A percentile compares a stretch with the other conserved stretches of the same genome.
phyloP scores from a whole-genome alignment of 2,113 vertebrate genomes.

The Mus pahari region DNA sequence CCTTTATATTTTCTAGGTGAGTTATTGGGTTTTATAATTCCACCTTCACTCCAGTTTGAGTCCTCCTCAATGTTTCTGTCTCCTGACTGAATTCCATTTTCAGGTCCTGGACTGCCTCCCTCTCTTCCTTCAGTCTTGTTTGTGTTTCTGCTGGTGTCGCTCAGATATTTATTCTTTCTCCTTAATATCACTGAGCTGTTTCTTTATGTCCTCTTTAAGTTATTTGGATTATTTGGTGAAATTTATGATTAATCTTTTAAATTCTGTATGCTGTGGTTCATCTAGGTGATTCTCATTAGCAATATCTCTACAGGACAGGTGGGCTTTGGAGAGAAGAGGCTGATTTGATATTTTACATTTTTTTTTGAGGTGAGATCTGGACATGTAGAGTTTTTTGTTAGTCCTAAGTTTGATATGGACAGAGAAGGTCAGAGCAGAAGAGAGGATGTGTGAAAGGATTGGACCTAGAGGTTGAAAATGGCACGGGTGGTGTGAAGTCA shows the following conservation, averaged over 20 bases:
- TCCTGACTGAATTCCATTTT: not conserved
- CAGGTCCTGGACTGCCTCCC: not conserved
- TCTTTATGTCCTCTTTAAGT: not conserved
- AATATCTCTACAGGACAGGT: not conserved
- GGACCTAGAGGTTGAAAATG: not conserved
- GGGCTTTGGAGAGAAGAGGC: not conserved
- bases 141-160: not conserved
- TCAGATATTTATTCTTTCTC: not conserved
- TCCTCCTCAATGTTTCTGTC: not conserved
- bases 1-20: not conserved
- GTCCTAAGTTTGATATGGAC: not conserved
- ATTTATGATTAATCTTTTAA: not conserved
- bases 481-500: not conserved
- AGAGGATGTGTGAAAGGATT: not conserved
- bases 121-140: not conserved
- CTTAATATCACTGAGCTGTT: not conserved
- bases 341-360: not conserved
- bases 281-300: not conserved
- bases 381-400: not conserved
- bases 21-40: not conserved
- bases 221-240: not conserved
- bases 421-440: not conserved
- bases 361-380: not conserved
- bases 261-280: too few relatives aligned
- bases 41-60: not conserved